These are phyloP conservation scores for Epizoanthus scotinus DNA, from an alignment of 92 coral and sea anemone genomes.

Conservation along the genomic window DNA sequence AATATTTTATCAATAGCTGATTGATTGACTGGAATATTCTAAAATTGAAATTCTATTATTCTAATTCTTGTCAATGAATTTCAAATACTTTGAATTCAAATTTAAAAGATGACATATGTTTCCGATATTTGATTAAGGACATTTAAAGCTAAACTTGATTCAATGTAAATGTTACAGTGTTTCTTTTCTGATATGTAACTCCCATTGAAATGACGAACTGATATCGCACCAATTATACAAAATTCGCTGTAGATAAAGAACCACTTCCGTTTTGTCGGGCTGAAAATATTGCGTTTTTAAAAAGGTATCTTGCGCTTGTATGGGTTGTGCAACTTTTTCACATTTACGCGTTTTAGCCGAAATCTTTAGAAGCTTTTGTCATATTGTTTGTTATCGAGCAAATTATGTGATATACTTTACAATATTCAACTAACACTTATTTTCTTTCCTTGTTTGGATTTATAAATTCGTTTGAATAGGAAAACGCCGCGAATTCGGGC, in stretches of 20 bases:
- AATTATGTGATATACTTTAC: not conserved
- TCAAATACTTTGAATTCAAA: not conserved
- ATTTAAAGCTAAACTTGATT: conserved; percentile 3
- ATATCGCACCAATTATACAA: conserved; percentile 1
- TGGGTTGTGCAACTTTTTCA: not conserved
- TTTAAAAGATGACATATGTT: not conserved
- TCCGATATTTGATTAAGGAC: conserved; percentile 12
- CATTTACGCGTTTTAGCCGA: not conserved
- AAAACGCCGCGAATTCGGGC: not conserved
- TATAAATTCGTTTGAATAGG: not conserved
- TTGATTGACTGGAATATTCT: too few species aligned
- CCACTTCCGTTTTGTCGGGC: not conserved
- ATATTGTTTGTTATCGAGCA: not conserved
- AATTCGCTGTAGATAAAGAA: too few species aligned
- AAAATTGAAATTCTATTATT: too few species aligned
- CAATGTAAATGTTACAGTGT: conserved; percentile 7
- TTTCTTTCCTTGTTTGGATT: not conserved
- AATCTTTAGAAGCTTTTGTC: not conserved
- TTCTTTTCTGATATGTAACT: not conserved
- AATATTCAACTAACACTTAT: not conserved
- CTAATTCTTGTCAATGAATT: too few species aligned
- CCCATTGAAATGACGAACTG: conserved; percentile 4
- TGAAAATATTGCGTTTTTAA: too few species aligned
- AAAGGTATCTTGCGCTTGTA: not conserved
- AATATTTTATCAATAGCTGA: too few species aligned